phyloP scores from a whole-genome alignment of 1,140 invertebrate species.

The Cephus cinctus region DNA sequence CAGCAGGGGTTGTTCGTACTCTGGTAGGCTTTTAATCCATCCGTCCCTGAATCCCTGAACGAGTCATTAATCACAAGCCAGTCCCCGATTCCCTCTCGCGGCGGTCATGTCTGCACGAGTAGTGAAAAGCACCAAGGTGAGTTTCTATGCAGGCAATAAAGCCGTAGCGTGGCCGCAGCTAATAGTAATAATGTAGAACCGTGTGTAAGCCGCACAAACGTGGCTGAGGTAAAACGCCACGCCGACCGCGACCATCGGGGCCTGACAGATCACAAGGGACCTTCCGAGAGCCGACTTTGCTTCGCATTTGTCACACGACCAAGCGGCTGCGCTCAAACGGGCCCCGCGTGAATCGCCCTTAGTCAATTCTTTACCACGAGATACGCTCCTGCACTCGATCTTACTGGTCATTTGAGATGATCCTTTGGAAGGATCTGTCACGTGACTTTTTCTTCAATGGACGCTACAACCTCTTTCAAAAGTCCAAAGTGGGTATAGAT shows the following conservation, averaged over 20 bases:
- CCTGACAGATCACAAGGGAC: conserved; percentile 40
- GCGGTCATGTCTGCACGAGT: conserved; percentile 17
- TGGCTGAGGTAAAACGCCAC: conserved; percentile 26
- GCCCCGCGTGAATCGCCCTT: background rate
- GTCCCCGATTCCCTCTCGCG: conserved; percentile 29
- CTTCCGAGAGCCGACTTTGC: conserved; percentile 30
- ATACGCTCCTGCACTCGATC: too few species aligned
- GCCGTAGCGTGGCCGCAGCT: conserved; percentile 37
- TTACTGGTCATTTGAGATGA: too few species aligned
- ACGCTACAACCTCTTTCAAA: too few species aligned
- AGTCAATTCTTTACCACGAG: too few species aligned
- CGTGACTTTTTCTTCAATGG: too few species aligned
- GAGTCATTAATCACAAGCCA: conserved; percentile 46
- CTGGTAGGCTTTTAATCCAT: conserved; percentile 27
- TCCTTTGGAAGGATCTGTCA: too few species aligned
- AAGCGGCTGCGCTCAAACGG: conserved; percentile 2
- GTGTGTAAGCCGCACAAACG: conserved; percentile 24
- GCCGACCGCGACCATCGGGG: conserved; percentile 29
- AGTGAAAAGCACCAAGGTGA: conserved; percentile 11
- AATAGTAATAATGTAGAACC: conserved; percentile 48
- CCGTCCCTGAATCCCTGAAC: conserved; percentile 26
- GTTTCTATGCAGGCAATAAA: conserved; percentile 36
- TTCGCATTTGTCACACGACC: conserved; percentile 23
- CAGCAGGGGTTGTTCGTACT: conserved; percentile 22
- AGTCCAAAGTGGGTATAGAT: too few species aligned